Percentiles rank a stretch among this genome's conserved stretches.
These are phyloP conservation scores for human (Homo sapiens) DNA, from an alignment of 2,113 vertebrate genomes.

Conservation along the genomic window DNA sequence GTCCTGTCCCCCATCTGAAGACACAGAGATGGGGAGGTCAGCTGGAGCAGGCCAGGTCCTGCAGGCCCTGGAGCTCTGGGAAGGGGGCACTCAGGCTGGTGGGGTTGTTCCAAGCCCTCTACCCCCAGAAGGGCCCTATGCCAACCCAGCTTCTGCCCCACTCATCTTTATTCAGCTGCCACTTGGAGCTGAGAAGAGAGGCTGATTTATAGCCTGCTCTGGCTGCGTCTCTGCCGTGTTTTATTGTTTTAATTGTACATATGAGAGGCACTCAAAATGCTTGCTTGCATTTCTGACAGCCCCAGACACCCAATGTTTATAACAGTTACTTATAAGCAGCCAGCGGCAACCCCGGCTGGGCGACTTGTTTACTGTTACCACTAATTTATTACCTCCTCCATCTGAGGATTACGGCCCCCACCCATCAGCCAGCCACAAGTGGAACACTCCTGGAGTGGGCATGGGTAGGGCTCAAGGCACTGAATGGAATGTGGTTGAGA, in stretches of 20 bases:
- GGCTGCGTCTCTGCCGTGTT: slow-evolving; percentile 72
- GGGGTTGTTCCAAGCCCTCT: not conserved
- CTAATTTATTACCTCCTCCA: slow-evolving; percentile 71
- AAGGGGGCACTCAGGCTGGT: not conserved
- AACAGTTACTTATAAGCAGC: slow-evolving; percentile 78
- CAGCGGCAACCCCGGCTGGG: slow-evolving; percentile 61
- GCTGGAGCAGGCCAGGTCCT: slow-evolving; percentile 50
- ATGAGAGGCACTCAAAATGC: slow-evolving; percentile 59
- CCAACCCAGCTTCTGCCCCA: slow-evolving; percentile 38
- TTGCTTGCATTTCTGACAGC: slow-evolving; percentile 73
- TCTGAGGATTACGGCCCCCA: slow-evolving; percentile 60
- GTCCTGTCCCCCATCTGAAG: slow-evolving; percentile 59
- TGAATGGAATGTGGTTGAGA: not conserved
- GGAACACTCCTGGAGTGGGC: slow-evolving; percentile 37
- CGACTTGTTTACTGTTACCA: slow-evolving; percentile 73
- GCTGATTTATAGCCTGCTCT: slow-evolving; percentile 70
- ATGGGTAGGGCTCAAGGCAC: not conserved
- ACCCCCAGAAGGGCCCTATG: slow-evolving; percentile 12
- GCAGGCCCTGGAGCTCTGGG: not conserved
- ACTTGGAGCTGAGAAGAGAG: slow-evolving; percentile 68
- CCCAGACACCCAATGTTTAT: slow-evolving; percentile 77
- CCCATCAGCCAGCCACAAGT: slow-evolving; percentile 66
- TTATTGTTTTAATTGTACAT: slow-evolving; percentile 82
- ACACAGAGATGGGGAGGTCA: slow-evolving; percentile 66
- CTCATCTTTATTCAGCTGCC: slow-evolving; percentile 73